Evolutionary conservation across 2,888 invertebrate species (phyloP), one percentile per base, ranked within the genome.

Genomic region (Stenodera caucasica): DNA sequence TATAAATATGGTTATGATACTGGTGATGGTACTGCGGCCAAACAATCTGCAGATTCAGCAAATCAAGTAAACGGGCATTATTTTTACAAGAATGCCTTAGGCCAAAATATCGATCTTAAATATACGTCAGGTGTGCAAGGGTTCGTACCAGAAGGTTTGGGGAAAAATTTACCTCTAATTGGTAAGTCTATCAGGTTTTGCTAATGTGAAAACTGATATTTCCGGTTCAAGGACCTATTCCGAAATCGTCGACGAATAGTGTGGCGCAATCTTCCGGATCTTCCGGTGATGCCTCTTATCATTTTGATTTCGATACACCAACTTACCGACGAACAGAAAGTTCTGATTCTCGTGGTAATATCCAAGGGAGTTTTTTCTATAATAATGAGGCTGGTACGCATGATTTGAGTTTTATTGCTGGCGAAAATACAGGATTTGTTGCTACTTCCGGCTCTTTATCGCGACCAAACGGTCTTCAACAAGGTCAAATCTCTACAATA

Each of bases 1-100:
- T 73, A 73, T 51, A 72, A 70, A 55, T 75, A 70, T 37, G 73
- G 72, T n/a, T 74, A 71, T 60, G 67, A 81, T 63, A 81, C 80
- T 0, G 80, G 80, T n/a, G 73, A 71, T 21, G 78, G 77, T 14
- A 53, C 68, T 57, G 76, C 72, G 54, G 78, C 77, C 15, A 71
- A 73, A 56, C 79, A 78, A 60, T 64, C 65, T 35, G 79, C 75
- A 3, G 75, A 78, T 66, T 58, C 73, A 4, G 59, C 70, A 21
- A 78, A 79, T 61, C 68, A 76, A 67, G 77, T 78, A 0, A 63
- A 69, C 32, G 79, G 78, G n/a, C 70, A 72, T 45, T 78, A 74
- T 63, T 69, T 70, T 15, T 77, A 75, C 65, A 70, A 67, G 32
- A 69, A 69, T 53, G 63, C 67, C 9, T 62, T 66, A n/a, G 78